Conservation (phyloP, 1,140 invertebrate genomes). For the Oncopodura yosiiana region DNA sequence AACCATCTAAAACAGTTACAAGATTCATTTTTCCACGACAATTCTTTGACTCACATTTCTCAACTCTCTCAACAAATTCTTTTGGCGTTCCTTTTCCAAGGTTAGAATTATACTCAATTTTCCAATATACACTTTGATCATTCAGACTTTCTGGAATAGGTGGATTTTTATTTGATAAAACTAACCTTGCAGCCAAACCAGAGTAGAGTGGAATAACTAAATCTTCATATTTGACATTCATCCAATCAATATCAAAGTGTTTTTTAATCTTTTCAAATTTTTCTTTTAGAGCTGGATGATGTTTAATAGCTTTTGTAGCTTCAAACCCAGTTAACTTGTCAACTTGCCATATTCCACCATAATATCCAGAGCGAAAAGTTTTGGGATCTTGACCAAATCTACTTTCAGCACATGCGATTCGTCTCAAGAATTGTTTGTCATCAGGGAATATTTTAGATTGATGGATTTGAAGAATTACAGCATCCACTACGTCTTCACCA, state of each 20-base stretch:
- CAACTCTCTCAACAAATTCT: slow-evolving; percentile 1
- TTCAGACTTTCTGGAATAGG: not conserved
- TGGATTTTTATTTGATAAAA: not conserved
- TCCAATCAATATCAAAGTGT: not conserved
- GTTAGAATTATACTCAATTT: not conserved
- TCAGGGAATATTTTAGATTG: slow-evolving; percentile 35
- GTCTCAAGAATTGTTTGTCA: slow-evolving; percentile 8
- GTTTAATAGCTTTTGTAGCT: not conserved
- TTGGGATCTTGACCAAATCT: not conserved
- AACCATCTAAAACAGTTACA: slow-evolving; percentile 3
- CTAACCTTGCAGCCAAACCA: not conserved
- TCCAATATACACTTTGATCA: not conserved
- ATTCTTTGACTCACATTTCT: not conserved
- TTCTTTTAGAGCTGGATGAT: not conserved
- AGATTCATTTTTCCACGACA: slow-evolving; percentile 4
- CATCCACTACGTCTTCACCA: slow-evolving; percentile 16
- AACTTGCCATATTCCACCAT: slow-evolving; percentile 14
- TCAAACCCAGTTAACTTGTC: not conserved
- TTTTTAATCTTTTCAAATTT: not conserved
- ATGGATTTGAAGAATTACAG: slow-evolving; percentile 10
- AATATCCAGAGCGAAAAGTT: slow-evolving; percentile 4
- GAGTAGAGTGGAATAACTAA: slow-evolving; percentile 3
- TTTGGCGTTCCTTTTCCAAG: not conserved
- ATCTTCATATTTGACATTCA: not conserved
- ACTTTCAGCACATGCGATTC: slow-evolving; percentile 13